Conservation (phyloP, 2,888 invertebrate genomes). For the Tridacna crocea region DNA sequence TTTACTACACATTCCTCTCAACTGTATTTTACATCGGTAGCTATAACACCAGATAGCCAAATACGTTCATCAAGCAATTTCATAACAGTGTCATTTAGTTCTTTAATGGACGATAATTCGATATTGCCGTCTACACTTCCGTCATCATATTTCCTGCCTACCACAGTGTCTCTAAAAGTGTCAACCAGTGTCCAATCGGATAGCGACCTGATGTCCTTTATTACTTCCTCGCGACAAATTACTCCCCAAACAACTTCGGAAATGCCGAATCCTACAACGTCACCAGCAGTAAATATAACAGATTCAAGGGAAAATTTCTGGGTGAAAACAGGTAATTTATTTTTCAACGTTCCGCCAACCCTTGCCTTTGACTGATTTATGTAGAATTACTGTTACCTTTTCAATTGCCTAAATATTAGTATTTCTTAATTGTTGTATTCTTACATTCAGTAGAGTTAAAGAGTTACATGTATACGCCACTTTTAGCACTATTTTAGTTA, state of each 20-base stretch:
- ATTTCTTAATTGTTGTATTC: too few species aligned
- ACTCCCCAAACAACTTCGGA: background rate
- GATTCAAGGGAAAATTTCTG: slow-evolving; percentile 52
- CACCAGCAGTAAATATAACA: slow-evolving; percentile 49
- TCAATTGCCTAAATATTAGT: too few species aligned
- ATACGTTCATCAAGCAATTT: too few species aligned
- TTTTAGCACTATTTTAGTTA: too few species aligned
- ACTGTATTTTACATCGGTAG: background rate
- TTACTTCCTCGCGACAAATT: background rate
- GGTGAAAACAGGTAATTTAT: slow-evolving; percentile 63
- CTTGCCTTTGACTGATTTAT: background rate
- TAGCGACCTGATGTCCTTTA: background rate
- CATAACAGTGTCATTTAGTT: too few species aligned
- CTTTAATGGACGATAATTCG: background rate
- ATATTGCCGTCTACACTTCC: background rate
- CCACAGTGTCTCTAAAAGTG: background rate
- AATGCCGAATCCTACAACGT: slow-evolving; percentile 20
- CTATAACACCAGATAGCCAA: background rate
- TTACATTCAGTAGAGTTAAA: too few species aligned
- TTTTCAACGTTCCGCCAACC: background rate
- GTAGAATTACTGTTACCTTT: too few species aligned
- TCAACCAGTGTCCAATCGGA: background rate
- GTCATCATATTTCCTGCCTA: too few species aligned
- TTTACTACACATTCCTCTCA: too few species aligned
- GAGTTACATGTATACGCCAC: too few species aligned